Base-by-base conservation (phyloP, 2,113 vertebrate genomes). In the Catharus bicknelli region DNA sequence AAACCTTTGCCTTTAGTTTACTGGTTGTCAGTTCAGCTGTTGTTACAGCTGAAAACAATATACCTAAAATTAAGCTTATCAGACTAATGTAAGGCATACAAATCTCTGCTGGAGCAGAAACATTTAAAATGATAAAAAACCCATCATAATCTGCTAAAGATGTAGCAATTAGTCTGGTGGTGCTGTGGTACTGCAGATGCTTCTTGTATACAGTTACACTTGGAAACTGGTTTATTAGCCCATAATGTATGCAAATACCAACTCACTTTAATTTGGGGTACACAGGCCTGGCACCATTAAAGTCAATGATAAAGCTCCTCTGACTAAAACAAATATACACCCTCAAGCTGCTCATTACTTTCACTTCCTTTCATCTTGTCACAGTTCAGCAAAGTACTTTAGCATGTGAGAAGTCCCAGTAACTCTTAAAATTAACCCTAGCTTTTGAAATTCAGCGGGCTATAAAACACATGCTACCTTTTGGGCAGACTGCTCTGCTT, bases 281-380 rank as follows among this genome's bases (percentile, higher is more conserved):
- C 78, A 48, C 40, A 53, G 82, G 40, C 67, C 85, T 86, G 78
- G 55, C 36, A 80, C 53, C 57, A 42, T 83, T 94, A 83, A 93
- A 90, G 72, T 77, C 67, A 90, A 75, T 91, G 93, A 74, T 70
- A 90, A 92, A 93, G 75, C 30, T 90, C 12, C 42, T 78, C 61
- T 92, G 84, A 95, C 79, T 94, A 75, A 90, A 91, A 88, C 82
- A 95, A 93, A 96, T 83, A 94, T 45, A 83, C 87, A 94, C 63
- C 93, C 90, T 93, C 82, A 66, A 95, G 91, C 91, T 90, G 48
- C 81, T 96, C 82, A 83, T 94, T 96, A 91, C 90, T 95, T 95
- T 95, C 84, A 57, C 90, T 63, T 80, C 59, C 87, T 94, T 96
- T 95, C 93, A 93, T 96, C 95, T 91, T 94, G 90, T 90, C 87